Percentiles rank a stretch among this genome's conserved stretches.
phyloP scores from a whole-genome alignment of 1,140 invertebrate genomes.

The Sogatella furcifera region DNA sequence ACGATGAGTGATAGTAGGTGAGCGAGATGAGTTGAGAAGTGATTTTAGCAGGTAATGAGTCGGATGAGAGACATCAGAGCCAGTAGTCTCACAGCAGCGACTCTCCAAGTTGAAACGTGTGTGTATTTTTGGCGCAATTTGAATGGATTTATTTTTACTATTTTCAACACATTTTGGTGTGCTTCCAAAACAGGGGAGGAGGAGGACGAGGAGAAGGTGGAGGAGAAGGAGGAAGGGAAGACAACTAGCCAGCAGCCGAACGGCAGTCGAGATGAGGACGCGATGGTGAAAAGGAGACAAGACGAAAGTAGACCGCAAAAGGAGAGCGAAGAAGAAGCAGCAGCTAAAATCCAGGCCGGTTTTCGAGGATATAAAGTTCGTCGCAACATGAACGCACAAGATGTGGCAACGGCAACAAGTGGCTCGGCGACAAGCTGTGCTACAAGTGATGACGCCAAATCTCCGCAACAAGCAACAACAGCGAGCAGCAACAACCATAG shows the following conservation, averaged over 20 bases:
- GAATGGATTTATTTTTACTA: too few species aligned
- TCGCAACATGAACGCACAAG: slow-evolving; percentile 43
- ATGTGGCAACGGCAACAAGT: not conserved
- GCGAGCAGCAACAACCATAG: not conserved
- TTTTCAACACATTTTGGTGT: too few species aligned
- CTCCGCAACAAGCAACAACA: not conserved
- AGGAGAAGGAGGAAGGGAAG: not conserved
- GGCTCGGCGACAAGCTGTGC: too few species aligned
- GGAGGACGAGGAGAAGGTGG: not conserved
- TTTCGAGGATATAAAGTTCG: slow-evolving; percentile 58
- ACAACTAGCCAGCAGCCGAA: not conserved
- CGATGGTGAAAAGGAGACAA: slow-evolving; percentile 10
- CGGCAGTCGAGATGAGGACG: not conserved
- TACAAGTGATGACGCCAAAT: not conserved
- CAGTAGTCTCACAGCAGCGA: too few species aligned
- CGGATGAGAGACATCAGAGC: too few species aligned
- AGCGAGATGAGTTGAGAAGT: too few species aligned
- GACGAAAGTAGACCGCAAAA: slow-evolving; percentile 9
- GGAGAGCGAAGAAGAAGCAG: slow-evolving; percentile 37
- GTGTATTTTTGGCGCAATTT: too few species aligned
- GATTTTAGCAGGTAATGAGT: too few species aligned
- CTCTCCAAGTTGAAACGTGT: too few species aligned
- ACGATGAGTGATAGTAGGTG: too few species aligned
- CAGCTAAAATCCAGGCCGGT: slow-evolving; percentile 61
- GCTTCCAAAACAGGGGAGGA: not conserved